Evolutionary conservation across 2,113 vertebrate genomes (phyloP).

Genomic region (Rhadina sibilatrix): DNA sequence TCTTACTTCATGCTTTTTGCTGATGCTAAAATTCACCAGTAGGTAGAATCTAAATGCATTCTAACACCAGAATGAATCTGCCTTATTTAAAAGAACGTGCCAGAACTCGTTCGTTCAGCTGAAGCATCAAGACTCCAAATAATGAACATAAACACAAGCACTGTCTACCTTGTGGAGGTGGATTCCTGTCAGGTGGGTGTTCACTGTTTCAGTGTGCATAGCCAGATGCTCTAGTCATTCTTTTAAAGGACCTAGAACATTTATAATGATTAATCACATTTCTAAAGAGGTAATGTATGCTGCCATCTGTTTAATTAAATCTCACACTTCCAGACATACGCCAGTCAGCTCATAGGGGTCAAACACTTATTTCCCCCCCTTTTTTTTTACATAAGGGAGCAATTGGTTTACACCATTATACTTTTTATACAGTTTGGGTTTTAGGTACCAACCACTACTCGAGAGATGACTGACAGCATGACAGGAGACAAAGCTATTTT

Average conservation of each 20-base stretch:
- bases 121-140: constrained; percentile 15
- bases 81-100: not conserved
- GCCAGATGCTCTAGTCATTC: constrained; percentile 56
- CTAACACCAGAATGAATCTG: not conserved
- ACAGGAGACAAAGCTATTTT: not conserved
- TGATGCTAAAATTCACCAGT: not conserved
- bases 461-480: not conserved
- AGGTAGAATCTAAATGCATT: not conserved
- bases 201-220: not conserved
- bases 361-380: not conserved
- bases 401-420: not conserved
- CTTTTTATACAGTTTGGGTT: not conserved
- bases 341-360: constrained; percentile 26
- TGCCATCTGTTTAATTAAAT: constrained; percentile 60
- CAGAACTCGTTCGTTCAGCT: not conserved
- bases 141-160: constrained; percentile 34
- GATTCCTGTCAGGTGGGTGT: constrained; percentile 59
- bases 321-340: constrained; percentile 9
- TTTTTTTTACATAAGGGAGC: not conserved
- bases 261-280: constrained; percentile 62
- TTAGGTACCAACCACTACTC: not conserved
- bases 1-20: not conserved
- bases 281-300: constrained; percentile 36
- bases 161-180: not conserved
- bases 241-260: constrained; percentile 57